Evolutionary conservation across 2,888 invertebrate genomes (phyloP).

Genomic region (Rhingia rostrata): DNA sequence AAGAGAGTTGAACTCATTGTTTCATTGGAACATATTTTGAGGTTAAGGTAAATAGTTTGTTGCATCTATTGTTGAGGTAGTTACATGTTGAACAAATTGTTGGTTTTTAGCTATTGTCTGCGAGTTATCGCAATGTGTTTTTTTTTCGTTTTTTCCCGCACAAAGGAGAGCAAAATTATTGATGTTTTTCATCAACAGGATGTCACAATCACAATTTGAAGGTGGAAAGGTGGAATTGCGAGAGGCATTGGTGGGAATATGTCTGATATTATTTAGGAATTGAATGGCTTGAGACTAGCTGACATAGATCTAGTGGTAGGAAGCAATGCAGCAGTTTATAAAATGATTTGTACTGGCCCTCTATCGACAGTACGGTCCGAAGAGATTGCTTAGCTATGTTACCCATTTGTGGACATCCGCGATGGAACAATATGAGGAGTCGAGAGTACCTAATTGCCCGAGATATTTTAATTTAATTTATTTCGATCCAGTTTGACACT

Average conservation of each 20-base stretch:
- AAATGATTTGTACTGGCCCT: too few relatives aligned
- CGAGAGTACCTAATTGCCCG: too few relatives aligned
- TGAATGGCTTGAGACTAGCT: too few relatives aligned
- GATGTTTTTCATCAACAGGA: conserved; percentile 13
- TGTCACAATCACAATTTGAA: conserved; percentile 12
- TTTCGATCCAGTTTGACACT: too few relatives aligned
- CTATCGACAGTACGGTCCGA: too few relatives aligned
- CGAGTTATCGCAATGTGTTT: conserved; percentile 46
- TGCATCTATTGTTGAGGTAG: conserved; percentile 30
- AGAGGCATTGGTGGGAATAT: conserved; percentile 7
- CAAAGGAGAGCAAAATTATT: conserved; percentile 1
- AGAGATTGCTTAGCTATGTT: too few relatives aligned
- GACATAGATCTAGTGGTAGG: too few relatives aligned
- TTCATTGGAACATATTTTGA: conserved; percentile 55
- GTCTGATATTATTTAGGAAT: too few relatives aligned
- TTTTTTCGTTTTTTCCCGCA: conserved; percentile 2
- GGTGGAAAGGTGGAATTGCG: not conserved
- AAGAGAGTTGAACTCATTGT: conserved; percentile 26
- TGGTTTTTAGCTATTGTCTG: conserved; percentile 49
- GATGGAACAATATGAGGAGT: too few relatives aligned
- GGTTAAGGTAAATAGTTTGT: conserved; percentile 45
- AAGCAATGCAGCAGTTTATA: too few relatives aligned
- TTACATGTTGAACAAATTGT: conserved; percentile 47
- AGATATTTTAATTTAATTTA: too few relatives aligned
- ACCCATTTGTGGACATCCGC: too few relatives aligned